Conservation (phyloP, 2,113 vertebrate species). For the Agapornis roseicollis region DNA sequence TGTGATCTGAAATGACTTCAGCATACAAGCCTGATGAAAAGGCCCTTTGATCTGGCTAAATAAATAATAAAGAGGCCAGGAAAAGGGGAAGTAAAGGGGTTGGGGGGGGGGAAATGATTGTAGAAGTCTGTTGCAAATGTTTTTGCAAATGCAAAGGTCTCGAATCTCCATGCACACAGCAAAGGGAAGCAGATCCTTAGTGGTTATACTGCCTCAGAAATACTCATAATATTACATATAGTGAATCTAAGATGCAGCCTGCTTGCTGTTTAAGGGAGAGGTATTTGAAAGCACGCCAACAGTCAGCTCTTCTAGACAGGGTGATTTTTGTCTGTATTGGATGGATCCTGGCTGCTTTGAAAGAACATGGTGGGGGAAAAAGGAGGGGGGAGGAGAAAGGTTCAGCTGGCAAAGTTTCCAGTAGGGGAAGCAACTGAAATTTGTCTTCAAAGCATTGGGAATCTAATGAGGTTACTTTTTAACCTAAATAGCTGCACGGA, state of each 20-base stretch:
- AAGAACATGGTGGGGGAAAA: conserved; percentile 23
- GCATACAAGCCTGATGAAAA: conserved; percentile 75
- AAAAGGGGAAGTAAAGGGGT: conserved; percentile 56
- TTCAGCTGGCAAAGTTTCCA: conserved; percentile 62
- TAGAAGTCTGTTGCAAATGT: conserved; percentile 11
- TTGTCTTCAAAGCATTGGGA: conserved; percentile 60
- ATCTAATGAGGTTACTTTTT: conserved; percentile 68
- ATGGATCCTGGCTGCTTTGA: conserved; percentile 59
- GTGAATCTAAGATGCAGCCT: not conserved
- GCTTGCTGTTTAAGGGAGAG: conserved; percentile 58
- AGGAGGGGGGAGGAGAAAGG: conserved; percentile 40
- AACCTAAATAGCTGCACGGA: conserved; percentile 54
- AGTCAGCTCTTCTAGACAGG: conserved; percentile 63
- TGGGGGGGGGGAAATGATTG: conserved; percentile 21
- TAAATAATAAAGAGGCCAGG: conserved; percentile 76
- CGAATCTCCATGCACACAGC: not conserved
- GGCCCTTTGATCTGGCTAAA: conserved; percentile 78
- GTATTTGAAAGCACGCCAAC: conserved; percentile 65
- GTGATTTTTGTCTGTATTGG: conserved; percentile 63
- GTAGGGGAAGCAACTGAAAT: conserved; percentile 64
- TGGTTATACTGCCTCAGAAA: conserved; percentile 30
- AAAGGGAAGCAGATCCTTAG: not conserved
- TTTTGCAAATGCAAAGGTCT: conserved; percentile 29
- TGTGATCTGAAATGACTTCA: conserved; percentile 76
- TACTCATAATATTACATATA: not conserved